Conservation (phyloP, 2,888 invertebrate species). For the Nephrotoma guestfalica region DNA sequence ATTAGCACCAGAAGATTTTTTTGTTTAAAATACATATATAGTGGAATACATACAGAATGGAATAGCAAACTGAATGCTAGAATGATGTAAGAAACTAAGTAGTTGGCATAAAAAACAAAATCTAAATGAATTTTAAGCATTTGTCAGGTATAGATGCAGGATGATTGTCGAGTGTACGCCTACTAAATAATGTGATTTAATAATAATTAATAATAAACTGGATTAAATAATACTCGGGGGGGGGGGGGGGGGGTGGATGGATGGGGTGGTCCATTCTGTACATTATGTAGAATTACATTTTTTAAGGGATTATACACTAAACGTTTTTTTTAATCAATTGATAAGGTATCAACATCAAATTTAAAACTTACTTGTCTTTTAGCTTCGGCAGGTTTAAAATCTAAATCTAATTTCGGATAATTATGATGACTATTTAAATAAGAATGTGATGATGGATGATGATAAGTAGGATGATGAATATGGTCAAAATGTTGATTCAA, state of each 20-base stretch:
- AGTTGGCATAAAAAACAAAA: not conserved
- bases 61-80: not conserved
- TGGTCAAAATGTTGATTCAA: slow-evolving; percentile 18
- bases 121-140: not conserved
- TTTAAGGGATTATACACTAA: not conserved
- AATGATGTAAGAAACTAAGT: not conserved
- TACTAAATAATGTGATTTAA: not conserved
- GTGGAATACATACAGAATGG: not conserved
- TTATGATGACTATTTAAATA: slow-evolving; percentile 18
- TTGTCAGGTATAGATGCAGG: not conserved
- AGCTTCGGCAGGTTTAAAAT: slow-evolving; percentile 32
- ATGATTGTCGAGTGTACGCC: not conserved
- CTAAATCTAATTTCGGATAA: slow-evolving; percentile 34
- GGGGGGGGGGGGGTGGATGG: not conserved
- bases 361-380: slow-evolving; percentile 37
- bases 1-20: not conserved
- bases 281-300: not conserved
- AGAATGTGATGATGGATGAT: slow-evolving; percentile 18
- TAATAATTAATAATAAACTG: not conserved
- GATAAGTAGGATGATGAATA: slow-evolving; percentile 16
- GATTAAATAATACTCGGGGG: not conserved
- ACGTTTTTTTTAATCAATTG: slow-evolving; percentile 27
- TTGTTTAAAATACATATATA: not conserved
- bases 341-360: slow-evolving; percentile 36
- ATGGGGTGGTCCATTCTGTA: not conserved